phyloP scores from a whole-genome alignment of 2,888 invertebrate species.

The Endomychus coccineus region DNA sequence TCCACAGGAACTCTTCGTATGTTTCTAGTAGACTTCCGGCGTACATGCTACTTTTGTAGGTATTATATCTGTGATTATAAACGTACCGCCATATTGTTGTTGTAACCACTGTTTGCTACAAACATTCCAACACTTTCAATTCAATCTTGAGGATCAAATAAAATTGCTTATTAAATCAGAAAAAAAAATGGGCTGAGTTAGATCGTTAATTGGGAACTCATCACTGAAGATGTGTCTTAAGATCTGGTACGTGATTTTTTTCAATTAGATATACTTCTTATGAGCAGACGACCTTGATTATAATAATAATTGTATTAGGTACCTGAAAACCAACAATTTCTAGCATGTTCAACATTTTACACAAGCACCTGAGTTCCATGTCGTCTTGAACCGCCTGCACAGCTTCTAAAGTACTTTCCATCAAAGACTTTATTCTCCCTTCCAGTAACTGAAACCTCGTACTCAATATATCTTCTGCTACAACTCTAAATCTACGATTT shows the following conservation, averaged over 20 bases:
- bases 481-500: conserved; percentile 30
- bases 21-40: conserved; percentile 34
- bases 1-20: conserved; percentile 28
- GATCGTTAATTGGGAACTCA: too few relatives aligned
- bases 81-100: conserved; percentile 37
- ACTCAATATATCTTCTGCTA: conserved; percentile 34
- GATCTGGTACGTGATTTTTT: too few relatives aligned
- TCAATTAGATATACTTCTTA: too few relatives aligned
- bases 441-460: conserved; percentile 27
- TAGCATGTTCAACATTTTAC: conserved; percentile 31
- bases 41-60: conserved; percentile 32
- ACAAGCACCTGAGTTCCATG: conserved; percentile 33
- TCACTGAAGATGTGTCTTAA: too few relatives aligned
- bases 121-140: too few relatives aligned
- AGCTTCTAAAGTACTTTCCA: conserved; percentile 26
- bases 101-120: conserved; percentile 31
- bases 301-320: too few relatives aligned
- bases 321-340: conserved; percentile 35
- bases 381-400: conserved; percentile 32
- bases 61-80: conserved; percentile 30
- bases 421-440: conserved; percentile 25
- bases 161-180: neutral
- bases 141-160: too few relatives aligned
- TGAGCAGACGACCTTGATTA: too few relatives aligned
- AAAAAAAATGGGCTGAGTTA: too few relatives aligned